Base-by-base conservation (phyloP, 30 jellyfish, hydroid and myxozoan species). In the Cassiopea xamachana region DNA sequence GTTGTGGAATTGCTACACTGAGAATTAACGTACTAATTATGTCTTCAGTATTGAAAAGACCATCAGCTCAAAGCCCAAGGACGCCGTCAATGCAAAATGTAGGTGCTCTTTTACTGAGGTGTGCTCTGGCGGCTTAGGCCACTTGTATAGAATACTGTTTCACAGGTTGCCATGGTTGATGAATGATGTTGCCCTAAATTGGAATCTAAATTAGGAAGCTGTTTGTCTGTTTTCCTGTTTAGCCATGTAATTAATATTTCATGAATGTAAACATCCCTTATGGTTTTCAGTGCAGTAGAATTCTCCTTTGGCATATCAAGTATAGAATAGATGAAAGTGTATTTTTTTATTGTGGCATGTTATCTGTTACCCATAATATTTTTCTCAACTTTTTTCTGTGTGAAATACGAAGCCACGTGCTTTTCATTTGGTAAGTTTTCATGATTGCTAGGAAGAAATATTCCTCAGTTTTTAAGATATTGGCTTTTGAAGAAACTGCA, bases 11-110 rank as follows among this genome's bases (percentile, higher is more conserved):
- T 64, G 43, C 74, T 71, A 71, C 5, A 39, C 39, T n/a, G 27
- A 17, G n/a, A 4, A 19, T 17, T 14, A 71, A 27, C 27, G 58
- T 14, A 71, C 1, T 71, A 71, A 71, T 16, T n/a, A 78, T 78
- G 87, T 19, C 15, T 78, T 13, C 87, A 3, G 48, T 49, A 6
- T 19, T 78, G 15, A 49, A 78, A 50, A 14, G 87, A 50, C 71
- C 75, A n/a, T 19, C 74, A 48, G 51, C 16, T 58, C 71, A 78
- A 9, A 49, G 73, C 60, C 75, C 69, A 17, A 78, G 48, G 76
- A 78, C 16, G 7, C 12, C 75, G 43, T 78, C 87, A 16, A 48
- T 51, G 9, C 55, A 49, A 48, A 46, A 78, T 78, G 87, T 78
- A 60, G 27, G 87, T 78, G 47, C 51, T 19, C 27, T 55, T 6